Base-by-base conservation (phyloP, 2,113 vertebrate genomes). In the Sorex fumeus region DNA sequence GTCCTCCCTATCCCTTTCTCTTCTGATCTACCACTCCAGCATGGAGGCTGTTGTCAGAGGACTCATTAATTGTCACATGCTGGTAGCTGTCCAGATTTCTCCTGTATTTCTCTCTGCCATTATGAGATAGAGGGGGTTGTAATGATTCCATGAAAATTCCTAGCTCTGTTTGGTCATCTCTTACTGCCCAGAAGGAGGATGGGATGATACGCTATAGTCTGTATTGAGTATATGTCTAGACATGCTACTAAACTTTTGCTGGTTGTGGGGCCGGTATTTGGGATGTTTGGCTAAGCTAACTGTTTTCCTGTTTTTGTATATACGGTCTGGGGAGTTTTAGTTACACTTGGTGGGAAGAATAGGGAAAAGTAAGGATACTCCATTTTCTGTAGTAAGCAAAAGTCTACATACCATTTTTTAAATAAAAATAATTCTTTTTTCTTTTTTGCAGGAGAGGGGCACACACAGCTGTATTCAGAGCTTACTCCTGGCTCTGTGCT, bases 401-500 rank as follows among this genome's bases (percentile, higher is more conserved):
- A 88, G 19, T 62, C 36, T 70, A 32, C 72, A 30, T 85, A 78
- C 25, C 6, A 60, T 50, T 93, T 95, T 66, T 88, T 34, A 92
- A 94, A 82, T 72, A 67, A 80, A 83, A 91, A 7, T 53, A 53
- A 40, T 81, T 90, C 23, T 23, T 19, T 60, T 60, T 60, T 60
- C 18, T 60, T 23, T 60, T 60, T 50, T 50, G 13, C 3, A 7
- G 40, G 40, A 7, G 40, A 12, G 53, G 8, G 57, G 18, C 57
- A 60, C 18, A 57, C 53, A 60, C 21, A 23, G 57, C 57, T 60
- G 57, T 60, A 60, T 23, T 60, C 21, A 16, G 57, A 8, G 8
- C 57, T 60, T 60, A 5, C 21, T 60, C 18, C 57, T 60, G 57
- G 57, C 21, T 60, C 57, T 60, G 57, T 60, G 57, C 57, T 60